Percentiles rank a stretch among this genome's conserved stretches.
These are phyloP conservation scores for Metopia argyrocephala DNA, from an alignment of 2,888 invertebrate genomes.

Conservation along the genomic window DNA sequence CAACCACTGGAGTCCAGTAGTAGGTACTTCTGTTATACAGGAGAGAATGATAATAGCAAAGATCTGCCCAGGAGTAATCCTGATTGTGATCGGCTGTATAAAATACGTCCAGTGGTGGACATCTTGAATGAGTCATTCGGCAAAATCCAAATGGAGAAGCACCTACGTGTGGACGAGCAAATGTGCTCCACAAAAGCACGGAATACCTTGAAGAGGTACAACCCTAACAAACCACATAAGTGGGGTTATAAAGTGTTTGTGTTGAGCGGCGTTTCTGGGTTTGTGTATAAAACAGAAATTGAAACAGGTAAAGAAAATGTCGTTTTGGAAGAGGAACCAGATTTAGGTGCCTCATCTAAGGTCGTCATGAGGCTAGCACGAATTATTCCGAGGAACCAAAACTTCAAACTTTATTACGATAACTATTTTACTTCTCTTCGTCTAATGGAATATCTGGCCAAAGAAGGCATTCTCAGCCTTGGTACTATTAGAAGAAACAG, in stretches of 20 bases:
- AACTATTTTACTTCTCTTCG: conserved; percentile 57
- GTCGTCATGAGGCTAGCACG: conserved; percentile 49
- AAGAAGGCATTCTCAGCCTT: conserved; percentile 27
- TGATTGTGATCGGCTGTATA: conserved; percentile 39
- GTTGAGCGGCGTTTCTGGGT: conserved; percentile 65
- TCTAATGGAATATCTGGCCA: conserved; percentile 37
- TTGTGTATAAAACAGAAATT: conserved; percentile 54
- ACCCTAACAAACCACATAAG: conserved; percentile 64
- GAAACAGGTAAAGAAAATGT: conserved; percentile 46
- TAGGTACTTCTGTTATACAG: conserved; percentile 50
- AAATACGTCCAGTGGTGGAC: conserved; percentile 43
- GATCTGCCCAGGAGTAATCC: conserved; percentile 39
- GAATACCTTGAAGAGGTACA: conserved; percentile 42
- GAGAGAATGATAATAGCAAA: conserved; percentile 40
- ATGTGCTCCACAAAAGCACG: conserved; percentile 33
- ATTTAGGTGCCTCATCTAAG: conserved; percentile 45
- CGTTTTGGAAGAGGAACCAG: conserved; percentile 45
- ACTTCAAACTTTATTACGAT: conserved; percentile 50
- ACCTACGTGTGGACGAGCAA: conserved; percentile 34
- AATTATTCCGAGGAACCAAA: conserved; percentile 38
- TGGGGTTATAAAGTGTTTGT: conserved; percentile 63
- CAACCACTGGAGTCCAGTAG: conserved; percentile 53
- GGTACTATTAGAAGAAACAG: conserved; percentile 43
- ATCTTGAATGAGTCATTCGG: conserved; percentile 12
- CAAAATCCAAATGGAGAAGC: conserved; percentile 24